Evolutionary conservation across 1,140 invertebrate species (phyloP), one percentile per base, ranked within the genome.

Genomic region (Drosophila takahashii): DNA sequence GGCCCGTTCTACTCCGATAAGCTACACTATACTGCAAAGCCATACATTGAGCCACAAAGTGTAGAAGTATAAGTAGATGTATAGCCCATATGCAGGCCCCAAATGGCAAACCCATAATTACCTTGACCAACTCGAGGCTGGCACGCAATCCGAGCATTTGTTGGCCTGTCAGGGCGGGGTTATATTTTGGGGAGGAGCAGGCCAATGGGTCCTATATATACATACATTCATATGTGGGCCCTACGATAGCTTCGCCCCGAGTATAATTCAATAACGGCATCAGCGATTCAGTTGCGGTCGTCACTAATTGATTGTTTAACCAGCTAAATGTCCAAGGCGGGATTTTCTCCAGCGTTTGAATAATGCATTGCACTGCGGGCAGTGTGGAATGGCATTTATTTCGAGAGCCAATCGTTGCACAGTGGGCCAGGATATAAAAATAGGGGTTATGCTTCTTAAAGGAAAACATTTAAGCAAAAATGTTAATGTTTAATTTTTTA

Each of bases 111-210:
- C 77, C 81, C 75, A 76, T 75, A 78, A 66, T 87, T 86, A 87
- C 67, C 62, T 36, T 72, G 61, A 34, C 48, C 53, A 56, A 54
- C 27, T 37, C 18, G 10, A 22, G 48, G 54, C 58, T 72, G 56
- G 72, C 83, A 86, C 79, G 84, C 83, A 86, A 86, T 89, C 70
- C 58, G 77, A 50, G 76, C 84, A 86, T 86, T 86, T 86, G 84
- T 56, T 72, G 52, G 45, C 54, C 41, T 54, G 60, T 47, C 44
- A 32, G 29, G 22, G 45, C 51, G 58, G 52, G 36, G 36, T 16
- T 16, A 27, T 13, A 37, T 22, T 39, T 34, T 26, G 10, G 26
- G 61, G 58, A 37, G 62, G 32, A 22, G 32, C 37, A 37, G 37
- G 56, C 34, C 10, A 22, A 10, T 18, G 26, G 16, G 15, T 37